phyloP scores from a whole-genome alignment of 2,797 vertebrate genomes.

The Eospalax fontanierii region DNA sequence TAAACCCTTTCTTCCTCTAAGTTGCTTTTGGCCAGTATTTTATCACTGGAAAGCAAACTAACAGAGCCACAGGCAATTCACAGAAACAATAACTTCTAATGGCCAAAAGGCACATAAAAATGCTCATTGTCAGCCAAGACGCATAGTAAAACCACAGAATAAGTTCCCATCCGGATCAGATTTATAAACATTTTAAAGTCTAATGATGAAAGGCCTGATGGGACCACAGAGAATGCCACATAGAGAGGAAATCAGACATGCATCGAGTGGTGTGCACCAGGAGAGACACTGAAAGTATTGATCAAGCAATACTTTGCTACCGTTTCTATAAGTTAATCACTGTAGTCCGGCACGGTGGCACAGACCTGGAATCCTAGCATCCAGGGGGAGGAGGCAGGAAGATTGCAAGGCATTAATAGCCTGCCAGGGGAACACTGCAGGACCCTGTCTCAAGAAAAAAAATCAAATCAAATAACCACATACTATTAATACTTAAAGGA shows the following conservation, averaged over 20 bases:
- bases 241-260: not conserved
- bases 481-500: not conserved
- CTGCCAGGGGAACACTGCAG: not conserved
- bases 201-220: not conserved
- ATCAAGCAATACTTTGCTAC: conserved; percentile 6
- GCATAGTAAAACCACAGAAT: not conserved
- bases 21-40: too few species aligned
- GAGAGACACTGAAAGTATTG: not conserved
- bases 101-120: not conserved
- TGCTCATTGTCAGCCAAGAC: conserved; percentile 1
- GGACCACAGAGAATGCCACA: not conserved
- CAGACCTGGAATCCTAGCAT: not conserved
- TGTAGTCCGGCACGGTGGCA: not conserved
- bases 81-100: not conserved
- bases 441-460: not conserved
- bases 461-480: not conserved
- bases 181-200: not conserved
- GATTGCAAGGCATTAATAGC: not conserved
- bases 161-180: not conserved
- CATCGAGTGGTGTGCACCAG: not conserved
- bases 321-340: conserved; percentile 33
- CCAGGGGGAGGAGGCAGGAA: too few species aligned
- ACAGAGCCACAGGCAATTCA: not conserved
- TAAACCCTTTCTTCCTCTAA: too few species aligned
- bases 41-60: not conserved